Base-by-base conservation (phyloP, 2,797 vertebrate species). In the Halcyon leucocephala region DNA sequence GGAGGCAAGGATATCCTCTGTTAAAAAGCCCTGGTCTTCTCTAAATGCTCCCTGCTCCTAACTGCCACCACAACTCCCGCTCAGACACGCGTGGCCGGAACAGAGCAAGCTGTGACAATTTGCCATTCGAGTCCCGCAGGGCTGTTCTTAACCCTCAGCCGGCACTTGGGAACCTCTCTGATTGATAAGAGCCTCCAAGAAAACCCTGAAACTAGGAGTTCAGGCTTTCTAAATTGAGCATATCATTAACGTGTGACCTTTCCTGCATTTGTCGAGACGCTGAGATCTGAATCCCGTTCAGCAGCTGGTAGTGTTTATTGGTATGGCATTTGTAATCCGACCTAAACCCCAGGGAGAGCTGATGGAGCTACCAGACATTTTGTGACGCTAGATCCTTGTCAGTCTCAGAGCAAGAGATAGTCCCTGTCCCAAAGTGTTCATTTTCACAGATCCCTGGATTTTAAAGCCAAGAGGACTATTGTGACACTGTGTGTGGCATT, bases 51-150 rank as follows among this genome's bases (percentile, higher is more conserved):
- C 46, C 28, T 64, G 39, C 49, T 93, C 67, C 64, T 66, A 46
- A 89, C 71, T 60, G 61, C 60, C 55, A 73, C 55, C 82, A 20
- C 13, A 52, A 1, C 31, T 74, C 55, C 71, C 39, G 26, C 48
- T 41, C n/a, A 42, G 67, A 58, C 70, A 25, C 2, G 12, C 41
- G 1, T 0, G 0, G 55, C 2, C 0, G 11, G 77, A 60, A 4
- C 58, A 31, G 71, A 79, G 51, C 0, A 0, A 72, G 57, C 80
- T 66, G 77, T 54, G 64, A 60, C 51, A 42, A 21, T 71, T 65
- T 84, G 21, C 51, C 29, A 48, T 81, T 86, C 3, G 0, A 41
- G 33, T 71, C 70, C 71, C 62, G 6, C 54, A 79, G 78, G 21
- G 61, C 81, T 85, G 78, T 51, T 22, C 60, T 60, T 52, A 55